Evolutionary conservation across 2,113 vertebrate species (phyloP), one percentile per base, ranked within the genome.

Genomic region (Coptodon bakossiorum): DNA sequence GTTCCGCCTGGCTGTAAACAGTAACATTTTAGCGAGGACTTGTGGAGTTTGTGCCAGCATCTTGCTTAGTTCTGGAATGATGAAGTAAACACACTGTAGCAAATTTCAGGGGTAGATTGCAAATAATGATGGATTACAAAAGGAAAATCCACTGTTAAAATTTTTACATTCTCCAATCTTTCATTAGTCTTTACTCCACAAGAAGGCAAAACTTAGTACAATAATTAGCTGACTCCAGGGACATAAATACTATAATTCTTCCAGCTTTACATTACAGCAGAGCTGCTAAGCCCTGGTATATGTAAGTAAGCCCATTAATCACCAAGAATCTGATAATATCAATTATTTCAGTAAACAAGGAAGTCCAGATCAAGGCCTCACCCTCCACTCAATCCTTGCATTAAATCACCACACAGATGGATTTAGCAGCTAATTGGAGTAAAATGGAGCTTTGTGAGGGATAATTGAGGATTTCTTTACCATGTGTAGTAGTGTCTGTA

Each of bases 341-440:
- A 95, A 94, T 95, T 95, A 95, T 91, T 93, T 92, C 90, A 89
- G 92, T 94, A 94, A 94, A 94, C 91, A 95, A 93, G 87, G 61
- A 89, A 92, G 90, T 88, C 40, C n/a, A 93, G 89, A 93, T 94
- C 82, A 92, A 93, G 83, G 57, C 57, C 22, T 91, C 90, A 87
- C 63, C 88, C 85, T 80, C 84, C 31, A 89, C 80, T 91, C 86
- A 90, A 91, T 94, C 93, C 85, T 86, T 83, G 82, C 45, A 92
- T 93, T 92, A 92, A 95, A 92, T 89, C 90, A 90, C 29, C 79
- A 87, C 68, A 89, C 29, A 81, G 80, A 92, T 36, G 91, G 93
- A 88, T 92, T 92, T 90, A 88, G 90, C 38, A 90, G 88, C 86
- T 95, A 94, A 95, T 94, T 95, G 92, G 73, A 90, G 86, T 90